These are phyloP conservation scores for Antrozous pallidus DNA, from an alignment of 2,797 vertebrate genomes.

Conservation along the genomic window DNA sequence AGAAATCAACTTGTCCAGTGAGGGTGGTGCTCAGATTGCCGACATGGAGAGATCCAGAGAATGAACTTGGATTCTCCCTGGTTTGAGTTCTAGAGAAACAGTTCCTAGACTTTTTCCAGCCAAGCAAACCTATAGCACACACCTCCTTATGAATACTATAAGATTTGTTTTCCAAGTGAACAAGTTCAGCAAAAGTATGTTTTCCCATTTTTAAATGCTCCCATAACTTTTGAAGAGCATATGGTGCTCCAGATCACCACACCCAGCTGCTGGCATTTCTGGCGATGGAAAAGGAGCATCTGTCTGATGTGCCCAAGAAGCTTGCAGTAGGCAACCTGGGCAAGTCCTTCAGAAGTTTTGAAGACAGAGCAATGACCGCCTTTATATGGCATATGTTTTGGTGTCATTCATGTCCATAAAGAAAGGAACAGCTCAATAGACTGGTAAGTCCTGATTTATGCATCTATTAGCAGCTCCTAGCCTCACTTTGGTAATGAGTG, in stretches of 20 bases:
- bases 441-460: not conserved
- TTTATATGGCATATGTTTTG: not conserved
- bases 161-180: slow-evolving; percentile 46
- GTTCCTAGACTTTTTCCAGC: not conserved
- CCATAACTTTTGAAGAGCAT: slow-evolving; percentile 45
- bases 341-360: slow-evolving; percentile 38
- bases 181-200: slow-evolving; percentile 58
- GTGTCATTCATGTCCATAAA: slow-evolving; percentile 14
- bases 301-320: not conserved
- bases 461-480: not conserved
- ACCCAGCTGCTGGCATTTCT: slow-evolving; percentile 35
- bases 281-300: slow-evolving; percentile 3
- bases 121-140: not conserved
- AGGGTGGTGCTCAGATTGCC: not conserved
- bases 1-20: not conserved
- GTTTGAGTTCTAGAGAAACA: not conserved
- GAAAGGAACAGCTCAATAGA: slow-evolving; percentile 1
- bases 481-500: not conserved
- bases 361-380: slow-evolving; percentile 11
- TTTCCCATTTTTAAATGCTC: slow-evolving; percentile 63
- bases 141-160: slow-evolving; percentile 19
- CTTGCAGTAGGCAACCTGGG: not conserved
- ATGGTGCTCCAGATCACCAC: slow-evolving; percentile 16
- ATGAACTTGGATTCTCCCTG: not conserved
- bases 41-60: not conserved